Conservation (phyloP, 1,140 invertebrate species). For the Ips nitidus region DNA sequence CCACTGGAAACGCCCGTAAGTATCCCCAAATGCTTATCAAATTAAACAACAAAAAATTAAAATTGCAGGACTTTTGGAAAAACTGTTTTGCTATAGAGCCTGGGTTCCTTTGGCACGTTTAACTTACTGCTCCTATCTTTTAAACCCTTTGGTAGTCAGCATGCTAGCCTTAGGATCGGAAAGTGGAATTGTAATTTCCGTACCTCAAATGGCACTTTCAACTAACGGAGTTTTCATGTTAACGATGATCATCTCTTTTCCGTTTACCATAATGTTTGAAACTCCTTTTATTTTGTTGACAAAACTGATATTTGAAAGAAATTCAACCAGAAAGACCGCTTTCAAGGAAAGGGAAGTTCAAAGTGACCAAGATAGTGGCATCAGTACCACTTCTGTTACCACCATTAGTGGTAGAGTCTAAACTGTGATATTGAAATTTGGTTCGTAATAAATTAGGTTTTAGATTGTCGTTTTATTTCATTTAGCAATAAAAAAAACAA, state of each 20-base stretch:
- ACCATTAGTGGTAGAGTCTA: neutral
- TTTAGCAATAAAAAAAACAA: too few species aligned
- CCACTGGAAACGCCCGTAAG: conserved; percentile 53
- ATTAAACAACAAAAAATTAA: neutral
- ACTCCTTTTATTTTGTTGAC: conserved; percentile 43
- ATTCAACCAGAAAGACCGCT: too few species aligned
- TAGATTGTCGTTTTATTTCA: too few species aligned
- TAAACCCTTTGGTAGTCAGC: conserved; percentile 53
- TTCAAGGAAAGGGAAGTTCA: too few species aligned
- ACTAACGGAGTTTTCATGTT: conserved; percentile 14
- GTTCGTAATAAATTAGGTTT: too few species aligned
- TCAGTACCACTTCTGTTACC: conserved; percentile 1
- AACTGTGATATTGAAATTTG: neutral
- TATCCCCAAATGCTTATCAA: neutral
- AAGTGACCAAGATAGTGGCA: neutral
- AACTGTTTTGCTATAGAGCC: conserved; percentile 52
- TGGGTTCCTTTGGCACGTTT: conserved; percentile 57
- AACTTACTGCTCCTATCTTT: conserved; percentile 56
- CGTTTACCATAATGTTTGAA: conserved; percentile 41
- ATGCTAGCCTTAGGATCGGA: conserved; percentile 39
- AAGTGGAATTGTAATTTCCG: conserved; percentile 30
- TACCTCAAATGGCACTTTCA: conserved; percentile 36
- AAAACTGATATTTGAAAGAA: conserved; percentile 31
- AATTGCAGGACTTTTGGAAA: conserved; percentile 46
- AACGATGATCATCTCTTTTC: conserved; percentile 39